These are phyloP conservation scores for Caenorhabditis doughertyi DNA, from an alignment of 2,888 invertebrate genomes.

Conservation along the genomic window DNA sequence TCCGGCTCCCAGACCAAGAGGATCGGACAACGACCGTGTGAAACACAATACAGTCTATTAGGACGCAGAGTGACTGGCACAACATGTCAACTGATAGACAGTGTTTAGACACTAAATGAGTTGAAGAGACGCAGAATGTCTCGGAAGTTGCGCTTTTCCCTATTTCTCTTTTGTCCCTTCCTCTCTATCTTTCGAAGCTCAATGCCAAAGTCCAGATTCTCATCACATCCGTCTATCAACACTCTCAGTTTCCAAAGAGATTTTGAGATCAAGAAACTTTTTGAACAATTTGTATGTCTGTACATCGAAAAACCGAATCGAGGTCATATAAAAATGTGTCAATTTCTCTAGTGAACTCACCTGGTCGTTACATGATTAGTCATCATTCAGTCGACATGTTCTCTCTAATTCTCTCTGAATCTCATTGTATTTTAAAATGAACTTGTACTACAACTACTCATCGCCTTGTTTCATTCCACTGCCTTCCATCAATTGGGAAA, in stretches of 20 bases:
- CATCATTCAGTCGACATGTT: constrained; percentile 16
- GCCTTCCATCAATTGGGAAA: constrained; percentile 24
- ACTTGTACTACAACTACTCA: constrained; percentile 45
- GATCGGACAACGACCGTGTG: constrained; percentile 26
- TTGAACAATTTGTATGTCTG: not conserved
- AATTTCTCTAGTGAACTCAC: not conserved
- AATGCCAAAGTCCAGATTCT: constrained; percentile 8
- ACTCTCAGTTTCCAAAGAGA: not conserved
- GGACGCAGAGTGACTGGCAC: constrained; percentile 49
- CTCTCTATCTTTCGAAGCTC: constrained; percentile 37
- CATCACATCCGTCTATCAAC: constrained; percentile 25
- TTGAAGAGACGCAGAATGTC: constrained; percentile 35
- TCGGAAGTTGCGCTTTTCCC: constrained; percentile 47
- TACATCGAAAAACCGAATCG: constrained; percentile 1
- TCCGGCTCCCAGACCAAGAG: constrained; percentile 37
- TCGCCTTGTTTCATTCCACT: constrained; percentile 44
- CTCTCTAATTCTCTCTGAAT: not conserved
- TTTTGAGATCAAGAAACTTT: not conserved
- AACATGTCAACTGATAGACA: constrained; percentile 61
- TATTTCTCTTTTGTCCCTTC: constrained; percentile 11
- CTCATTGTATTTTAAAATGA: constrained; percentile 6
- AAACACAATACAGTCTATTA: constrained; percentile 54
- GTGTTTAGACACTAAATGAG: constrained; percentile 7
- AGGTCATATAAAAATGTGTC: constrained; percentile 4
- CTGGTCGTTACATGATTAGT: constrained; percentile 36